phyloP scores from a whole-genome alignment of 2,113 vertebrate species.

The Chloropsis cyanopogon region DNA sequence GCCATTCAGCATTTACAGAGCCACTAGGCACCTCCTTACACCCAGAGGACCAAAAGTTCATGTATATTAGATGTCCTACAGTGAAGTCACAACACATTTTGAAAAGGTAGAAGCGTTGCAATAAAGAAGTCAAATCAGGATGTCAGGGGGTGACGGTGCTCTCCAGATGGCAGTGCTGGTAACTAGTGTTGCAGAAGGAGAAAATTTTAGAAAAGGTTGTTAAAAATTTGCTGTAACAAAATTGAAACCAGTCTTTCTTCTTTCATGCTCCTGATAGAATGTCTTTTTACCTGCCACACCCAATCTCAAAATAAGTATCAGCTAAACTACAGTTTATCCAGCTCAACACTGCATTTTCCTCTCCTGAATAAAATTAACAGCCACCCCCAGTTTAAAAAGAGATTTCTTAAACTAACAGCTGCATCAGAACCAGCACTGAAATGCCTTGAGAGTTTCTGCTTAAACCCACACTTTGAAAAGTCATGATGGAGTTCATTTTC shows the following conservation, averaged over 20 bases:
- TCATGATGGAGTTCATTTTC: not conserved
- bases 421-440: constrained; percentile 10
- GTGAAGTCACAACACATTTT: not conserved
- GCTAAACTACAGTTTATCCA: not conserved
- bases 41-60: not conserved
- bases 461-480: constrained; percentile 27
- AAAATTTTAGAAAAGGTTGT: not conserved
- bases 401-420: constrained; percentile 25
- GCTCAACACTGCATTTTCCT: not conserved
- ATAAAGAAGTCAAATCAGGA: not conserved
- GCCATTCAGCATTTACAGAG: not conserved
- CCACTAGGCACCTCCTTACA: not conserved
- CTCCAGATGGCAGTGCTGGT: not conserved
- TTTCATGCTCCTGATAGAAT: not conserved
- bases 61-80: not conserved
- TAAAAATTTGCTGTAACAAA: not conserved
- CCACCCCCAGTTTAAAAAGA: constrained; percentile 12
- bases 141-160: not conserved
- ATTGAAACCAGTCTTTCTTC: not conserved
- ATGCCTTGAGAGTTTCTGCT: not conserved
- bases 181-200: not conserved
- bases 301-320: not conserved
- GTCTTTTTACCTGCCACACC: not conserved
- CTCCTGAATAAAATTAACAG: not conserved
- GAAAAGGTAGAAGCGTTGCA: not conserved